Evolutionary conservation across 1,140 invertebrate genomes (phyloP), one percentile per base, ranked within the genome.

Genomic region (Papilio machaon): DNA sequence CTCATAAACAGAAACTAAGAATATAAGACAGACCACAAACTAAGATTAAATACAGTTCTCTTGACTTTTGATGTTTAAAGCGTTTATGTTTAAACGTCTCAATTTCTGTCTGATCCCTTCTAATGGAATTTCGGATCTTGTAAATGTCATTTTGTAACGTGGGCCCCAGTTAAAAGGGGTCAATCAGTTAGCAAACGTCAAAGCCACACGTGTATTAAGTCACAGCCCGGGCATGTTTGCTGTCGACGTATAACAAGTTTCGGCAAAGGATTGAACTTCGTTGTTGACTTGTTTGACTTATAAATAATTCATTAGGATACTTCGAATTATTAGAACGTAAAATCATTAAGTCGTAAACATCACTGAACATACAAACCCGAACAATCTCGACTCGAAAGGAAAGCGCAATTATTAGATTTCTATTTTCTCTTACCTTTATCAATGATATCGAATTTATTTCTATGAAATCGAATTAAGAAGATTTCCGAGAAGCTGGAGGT

Each of bases 101-200:
- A 19, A 70, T 35, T 70, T 60, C 30, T 43, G 54, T 64, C 43
- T 30, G 77, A 64, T 67, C 77, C 77, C 77, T 79, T 5, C 58
- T 79, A 79, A 79, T 43, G 60, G 77, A 79, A 79, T 79, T 79
- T 60, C 9, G 58, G 77, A 43, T 79, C 77, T 79, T 79, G 77
- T 67, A 79, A 79, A 79, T 64, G 77, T 79, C 77, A 79, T 46
- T 79, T 79, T 64, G 23, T 46, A 79, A 79, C 77, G 54, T 38
- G 60, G 58, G 58, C 38, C 54, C 58, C 67, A 79, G 77, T 79
- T 79, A 60, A 67, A 30, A 79, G 77, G 58, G 77, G 77, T 79
- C 77, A 79, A 79, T 79, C 58, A 67, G 77, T 79, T 79, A 64
- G 54, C 35, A 79, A 79, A 79, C 60, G 77, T 79, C 77, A 46